Evolutionary conservation across 2,888 invertebrate species (phyloP).

Genomic region (Scaptomyza reducta): DNA sequence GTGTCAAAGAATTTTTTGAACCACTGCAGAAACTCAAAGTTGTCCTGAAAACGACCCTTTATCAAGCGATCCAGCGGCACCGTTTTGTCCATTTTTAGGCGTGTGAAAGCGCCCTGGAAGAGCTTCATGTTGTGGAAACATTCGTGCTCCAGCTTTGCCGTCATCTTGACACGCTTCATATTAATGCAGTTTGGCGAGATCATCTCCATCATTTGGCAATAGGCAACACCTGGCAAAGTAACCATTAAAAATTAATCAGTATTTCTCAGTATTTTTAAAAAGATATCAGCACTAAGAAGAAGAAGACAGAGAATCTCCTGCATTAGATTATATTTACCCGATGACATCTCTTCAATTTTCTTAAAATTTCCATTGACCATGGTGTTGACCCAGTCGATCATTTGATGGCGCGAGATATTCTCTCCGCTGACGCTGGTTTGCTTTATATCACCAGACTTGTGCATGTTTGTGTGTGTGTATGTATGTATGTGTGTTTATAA

Average conservation of each 20-base stretch:
- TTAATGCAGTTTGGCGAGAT: conserved; percentile 94
- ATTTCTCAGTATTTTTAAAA: too few relatives aligned
- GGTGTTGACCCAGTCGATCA: conserved; percentile 99
- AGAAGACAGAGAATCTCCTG: not conserved
- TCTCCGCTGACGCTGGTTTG: conserved; percentile 86
- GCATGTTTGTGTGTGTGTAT: conserved; percentile 1
- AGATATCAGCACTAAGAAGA: not conserved
- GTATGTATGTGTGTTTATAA: not conserved
- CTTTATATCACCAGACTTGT: conserved; percentile 62
- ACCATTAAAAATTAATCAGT: not conserved
- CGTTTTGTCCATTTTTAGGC: conserved; percentile 96
- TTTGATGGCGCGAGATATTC: conserved; percentile 98
- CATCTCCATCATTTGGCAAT: conserved; percentile 99
- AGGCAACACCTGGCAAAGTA: conserved; percentile 92
- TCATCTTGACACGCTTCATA: conserved; percentile 97
- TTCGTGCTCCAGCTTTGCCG: conserved; percentile 98
- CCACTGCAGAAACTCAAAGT: conserved; percentile 99
- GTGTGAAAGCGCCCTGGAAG: conserved; percentile 97
- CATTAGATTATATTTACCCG: conserved; percentile 83
- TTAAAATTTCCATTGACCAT: conserved; percentile 94
- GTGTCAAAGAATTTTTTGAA: conserved; percentile 99
- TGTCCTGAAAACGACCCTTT: conserved; percentile 99
- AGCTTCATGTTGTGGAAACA: conserved; percentile 99
- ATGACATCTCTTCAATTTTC: conserved; percentile 99
- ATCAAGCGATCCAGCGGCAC: conserved; percentile 87